phyloP scores from a whole-genome alignment of 1,140 invertebrate genomes.

The Cyrtorhinus lividipennis region DNA sequence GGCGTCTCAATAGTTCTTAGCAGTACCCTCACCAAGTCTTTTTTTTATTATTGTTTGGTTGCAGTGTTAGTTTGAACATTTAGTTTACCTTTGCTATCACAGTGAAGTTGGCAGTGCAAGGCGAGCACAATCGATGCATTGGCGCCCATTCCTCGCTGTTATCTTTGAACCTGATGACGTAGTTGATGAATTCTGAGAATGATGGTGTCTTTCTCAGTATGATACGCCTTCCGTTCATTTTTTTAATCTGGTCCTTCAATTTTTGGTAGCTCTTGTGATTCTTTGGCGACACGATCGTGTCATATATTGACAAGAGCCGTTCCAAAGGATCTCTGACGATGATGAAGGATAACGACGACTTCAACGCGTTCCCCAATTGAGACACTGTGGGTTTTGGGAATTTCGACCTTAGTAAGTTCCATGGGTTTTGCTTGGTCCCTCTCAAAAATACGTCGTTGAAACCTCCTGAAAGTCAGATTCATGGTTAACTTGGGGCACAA shows the following conservation, averaged over 20 bases:
- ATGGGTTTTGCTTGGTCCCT: slow-evolving; percentile 25
- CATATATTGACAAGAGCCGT: slow-evolving; percentile 75
- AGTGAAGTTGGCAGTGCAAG: slow-evolving; percentile 75
- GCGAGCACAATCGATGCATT: slow-evolving; percentile 71
- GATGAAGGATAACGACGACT: slow-evolving; percentile 56
- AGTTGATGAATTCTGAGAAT: slow-evolving; percentile 61
- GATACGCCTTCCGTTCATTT: neutral
- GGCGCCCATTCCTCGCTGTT: slow-evolving; percentile 82
- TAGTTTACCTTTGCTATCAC: slow-evolving; percentile 51
- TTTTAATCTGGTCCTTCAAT: slow-evolving; percentile 23
- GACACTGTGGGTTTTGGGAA: slow-evolving; percentile 57
- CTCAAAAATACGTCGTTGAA: slow-evolving; percentile 26
- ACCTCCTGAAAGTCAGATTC: slow-evolving; percentile 24
- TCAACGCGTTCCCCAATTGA: slow-evolving; percentile 44
- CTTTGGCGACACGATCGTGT: slow-evolving; percentile 55
- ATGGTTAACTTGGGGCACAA: too few species aligned
- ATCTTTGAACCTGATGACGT: slow-evolving; percentile 48
- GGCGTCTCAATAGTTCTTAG: too few species aligned
- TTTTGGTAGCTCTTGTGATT: slow-evolving; percentile 26
- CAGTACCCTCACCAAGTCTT: too few species aligned
- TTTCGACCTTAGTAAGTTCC: slow-evolving; percentile 50
- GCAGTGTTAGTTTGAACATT: neutral
- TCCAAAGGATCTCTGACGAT: slow-evolving; percentile 83
- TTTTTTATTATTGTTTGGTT: too few species aligned
- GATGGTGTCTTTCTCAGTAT: slow-evolving; percentile 32